Evolutionary conservation across 1,140 invertebrate species (phyloP).

Genomic region (Drosophila novamexicana): DNA sequence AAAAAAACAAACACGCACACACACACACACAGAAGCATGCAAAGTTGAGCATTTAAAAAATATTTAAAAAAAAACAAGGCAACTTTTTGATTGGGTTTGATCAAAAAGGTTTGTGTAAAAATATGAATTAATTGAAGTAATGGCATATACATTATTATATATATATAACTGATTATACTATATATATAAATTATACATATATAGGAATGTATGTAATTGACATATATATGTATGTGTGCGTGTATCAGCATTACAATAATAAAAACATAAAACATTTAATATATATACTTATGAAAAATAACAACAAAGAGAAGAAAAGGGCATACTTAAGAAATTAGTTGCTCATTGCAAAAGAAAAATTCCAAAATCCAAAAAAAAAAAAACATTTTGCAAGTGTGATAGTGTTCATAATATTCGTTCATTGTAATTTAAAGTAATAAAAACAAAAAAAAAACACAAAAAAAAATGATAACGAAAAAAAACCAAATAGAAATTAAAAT

Average conservation of each 20-base stretch:
- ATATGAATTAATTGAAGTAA: slow-evolving; percentile 66
- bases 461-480: slow-evolving; percentile 19
- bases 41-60: slow-evolving; percentile 76
- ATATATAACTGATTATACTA: slow-evolving; percentile 22
- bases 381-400: slow-evolving; percentile 81
- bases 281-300: not conserved
- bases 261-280: slow-evolving; percentile 10
- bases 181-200: slow-evolving; percentile 28
- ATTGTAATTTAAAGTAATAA: slow-evolving; percentile 75
- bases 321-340: slow-evolving; percentile 62
- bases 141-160: slow-evolving; percentile 53
- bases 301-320: slow-evolving; percentile 17
- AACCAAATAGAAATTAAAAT: slow-evolving; percentile 35
- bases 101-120: slow-evolving; percentile 71
- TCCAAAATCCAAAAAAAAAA: slow-evolving; percentile 17
- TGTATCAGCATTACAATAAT: slow-evolving; percentile 74
- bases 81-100: slow-evolving; percentile 80
- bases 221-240: slow-evolving; percentile 36
- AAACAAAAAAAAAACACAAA: slow-evolving; percentile 28
- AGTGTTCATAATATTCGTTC: slow-evolving; percentile 82
- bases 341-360: slow-evolving; percentile 61
- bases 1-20: slow-evolving; percentile 26
- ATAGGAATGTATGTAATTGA: slow-evolving; percentile 52
- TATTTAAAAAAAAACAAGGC: slow-evolving; percentile 17
- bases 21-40: slow-evolving; percentile 50